Percentiles rank a stretch among this genome's conserved stretches.
Conservation (phyloP, 37 sponge, comb jelly and placozoan species). For the Crambe crambe region DNA sequence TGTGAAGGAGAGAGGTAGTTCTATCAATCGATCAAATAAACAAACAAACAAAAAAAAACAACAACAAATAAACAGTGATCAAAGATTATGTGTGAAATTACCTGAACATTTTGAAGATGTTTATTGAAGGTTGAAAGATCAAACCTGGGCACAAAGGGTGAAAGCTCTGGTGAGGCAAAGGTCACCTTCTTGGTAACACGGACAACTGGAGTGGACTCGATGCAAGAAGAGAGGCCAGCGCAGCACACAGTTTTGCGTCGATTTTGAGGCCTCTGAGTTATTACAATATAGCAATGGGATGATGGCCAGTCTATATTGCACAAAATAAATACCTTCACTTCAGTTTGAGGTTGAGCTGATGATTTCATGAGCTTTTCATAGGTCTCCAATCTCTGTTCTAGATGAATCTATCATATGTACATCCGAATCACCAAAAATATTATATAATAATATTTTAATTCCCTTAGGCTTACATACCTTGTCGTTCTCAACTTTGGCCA, state of each 20-base stretch:
- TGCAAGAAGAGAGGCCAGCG: not conserved
- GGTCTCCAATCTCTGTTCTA: too few species aligned
- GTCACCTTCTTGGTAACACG: not conserved
- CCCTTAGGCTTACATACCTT: not conserved
- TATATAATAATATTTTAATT: too few species aligned
- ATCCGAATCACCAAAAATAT: not conserved
- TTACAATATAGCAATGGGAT: not conserved
- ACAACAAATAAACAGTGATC: not conserved
- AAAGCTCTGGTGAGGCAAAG: not conserved
- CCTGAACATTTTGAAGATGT: not conserved
- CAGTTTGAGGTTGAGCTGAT: too few species aligned
- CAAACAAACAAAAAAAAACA: not conserved
- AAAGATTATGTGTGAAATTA: not conserved
- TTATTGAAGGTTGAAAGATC: not conserved
- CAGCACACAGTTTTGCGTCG: conserved; percentile 7
- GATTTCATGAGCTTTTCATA: not conserved
- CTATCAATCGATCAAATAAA: not conserved
- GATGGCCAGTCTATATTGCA: not conserved
- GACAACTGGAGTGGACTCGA: not conserved
- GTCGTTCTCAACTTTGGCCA: not conserved
- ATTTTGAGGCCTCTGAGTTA: not conserved
- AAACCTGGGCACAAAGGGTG: conserved; percentile 8
- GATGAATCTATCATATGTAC: too few species aligned
- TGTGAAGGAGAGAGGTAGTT: not conserved
- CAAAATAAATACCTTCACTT: not conserved